These are phyloP conservation scores for Heteractis magnifica DNA, from an alignment of 92 coral and sea anemone genomes.

Conservation along the genomic window DNA sequence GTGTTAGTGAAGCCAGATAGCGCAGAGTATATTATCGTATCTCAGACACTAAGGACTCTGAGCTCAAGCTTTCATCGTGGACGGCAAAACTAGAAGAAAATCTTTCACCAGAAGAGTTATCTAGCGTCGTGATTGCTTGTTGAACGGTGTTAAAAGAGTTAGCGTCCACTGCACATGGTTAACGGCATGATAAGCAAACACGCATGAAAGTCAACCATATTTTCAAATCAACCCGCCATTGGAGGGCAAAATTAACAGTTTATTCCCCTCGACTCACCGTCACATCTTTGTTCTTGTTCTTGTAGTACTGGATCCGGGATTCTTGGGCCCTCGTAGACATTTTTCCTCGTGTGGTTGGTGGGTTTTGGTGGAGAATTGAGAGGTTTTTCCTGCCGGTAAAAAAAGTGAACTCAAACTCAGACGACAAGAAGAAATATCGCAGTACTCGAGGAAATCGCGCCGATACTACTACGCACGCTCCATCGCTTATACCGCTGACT, in stretches of 20 bases:
- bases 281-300: constrained; percentile 95
- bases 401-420: constrained; percentile 31
- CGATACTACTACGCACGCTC: constrained; percentile 46
- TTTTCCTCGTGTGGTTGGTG: constrained; percentile 34
- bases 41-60: neutral
- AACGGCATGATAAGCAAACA: constrained; percentile 7
- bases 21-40: neutral
- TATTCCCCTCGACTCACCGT: constrained; percentile 65
- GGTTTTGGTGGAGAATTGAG: constrained; percentile 31
- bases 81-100: neutral
- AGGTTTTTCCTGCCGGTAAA: constrained; percentile 59
- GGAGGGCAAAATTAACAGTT: constrained; percentile 8
- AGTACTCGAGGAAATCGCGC: constrained; percentile 42
- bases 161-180: neutral
- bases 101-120: neutral
- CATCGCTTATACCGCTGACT: constrained; percentile 38
- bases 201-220: constrained; percentile 1
- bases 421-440: constrained; percentile 38
- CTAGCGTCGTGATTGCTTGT: neutral
- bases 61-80: neutral
- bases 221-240: constrained; percentile 75
- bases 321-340: constrained; percentile 86
- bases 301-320: constrained; percentile 80
- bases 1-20: neutral
- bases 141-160: neutral